Base-by-base conservation (phyloP, 2,113 vertebrate species). In the Glaucidium brasilianum region DNA sequence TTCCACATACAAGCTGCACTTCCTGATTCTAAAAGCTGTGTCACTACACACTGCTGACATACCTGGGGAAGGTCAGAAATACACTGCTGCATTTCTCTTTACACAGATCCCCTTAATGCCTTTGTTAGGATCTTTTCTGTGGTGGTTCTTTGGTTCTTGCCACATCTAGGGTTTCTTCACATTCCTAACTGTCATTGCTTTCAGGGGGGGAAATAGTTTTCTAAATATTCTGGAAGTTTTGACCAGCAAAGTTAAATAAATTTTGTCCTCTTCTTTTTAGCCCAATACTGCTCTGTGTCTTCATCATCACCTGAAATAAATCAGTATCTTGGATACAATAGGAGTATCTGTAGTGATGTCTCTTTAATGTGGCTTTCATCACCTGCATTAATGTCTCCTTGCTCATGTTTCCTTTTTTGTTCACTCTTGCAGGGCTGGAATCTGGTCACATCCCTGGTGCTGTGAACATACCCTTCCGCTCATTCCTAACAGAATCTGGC, bases 381-480 rank as follows among this genome's bases (percentile, higher is more conserved):
- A 63, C 37, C 18, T 55, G 6, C 0, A 0, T 89, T 77, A 71
- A 30, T 25, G 29, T 47, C 52, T 87, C n/a, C 73, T 58, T 20
- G 27, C 60, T 95, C 52, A 83, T 17, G 17, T 80, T 91, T 79
- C 34, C 41, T 85, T 73, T 37, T 79, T 60, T 67, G 37, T 94
- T 91, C 34, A 7, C 32, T 64, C 4, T 55, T 84, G 23, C 97
- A 99, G 99, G 98, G 50, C 97, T 98, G 14, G 98, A 98, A 60
- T 98, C 99, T 0, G 99, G 99, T 43, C 99, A 99, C 91, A 99
- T 99, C 95, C 98, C 98, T 0, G 98, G 98, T 7, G 72, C 98
- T 0, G 84, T 99, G 97, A 99, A 98, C 98, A 99, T 99, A 97
- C 99, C 99, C 1, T 99, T 99, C 96, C 91, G 91, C 13, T 96